phyloP scores from a whole-genome alignment of 2,888 invertebrate species.

The Drosophila helvetica region DNA sequence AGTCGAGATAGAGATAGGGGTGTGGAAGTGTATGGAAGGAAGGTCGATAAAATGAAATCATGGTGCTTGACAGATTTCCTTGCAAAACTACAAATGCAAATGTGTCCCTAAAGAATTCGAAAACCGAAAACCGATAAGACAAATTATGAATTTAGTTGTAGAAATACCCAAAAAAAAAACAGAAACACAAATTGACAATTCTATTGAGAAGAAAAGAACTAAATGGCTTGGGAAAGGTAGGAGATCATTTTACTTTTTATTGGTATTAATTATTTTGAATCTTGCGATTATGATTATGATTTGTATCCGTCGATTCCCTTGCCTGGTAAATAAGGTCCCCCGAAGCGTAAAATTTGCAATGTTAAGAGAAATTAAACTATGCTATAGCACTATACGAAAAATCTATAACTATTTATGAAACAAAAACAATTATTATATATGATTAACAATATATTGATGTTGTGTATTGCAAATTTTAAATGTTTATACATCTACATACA shows the following conservation, averaged over 20 bases:
- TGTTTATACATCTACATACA: constrained; percentile 67
- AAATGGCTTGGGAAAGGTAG: not conserved
- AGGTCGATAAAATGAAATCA: constrained; percentile 32
- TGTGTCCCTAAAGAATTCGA: constrained; percentile 15
- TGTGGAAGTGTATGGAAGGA: constrained; percentile 18
- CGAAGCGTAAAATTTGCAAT: constrained; percentile 26
- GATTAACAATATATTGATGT: constrained; percentile 78
- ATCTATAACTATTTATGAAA: constrained; percentile 60
- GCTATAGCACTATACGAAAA: constrained; percentile 50
- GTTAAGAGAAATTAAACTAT: constrained; percentile 37
- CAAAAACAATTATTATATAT: constrained; percentile 57
- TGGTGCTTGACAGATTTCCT: constrained; percentile 69
- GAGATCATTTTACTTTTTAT: constrained; percentile 11
- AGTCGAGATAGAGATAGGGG: constrained; percentile 4
- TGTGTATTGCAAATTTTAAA: constrained; percentile 80
- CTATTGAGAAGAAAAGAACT: not conserved
- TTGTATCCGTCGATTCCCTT: not conserved
- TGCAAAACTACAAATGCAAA: constrained; percentile 38
- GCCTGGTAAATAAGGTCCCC: not conserved
- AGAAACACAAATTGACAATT: too few relatives aligned
- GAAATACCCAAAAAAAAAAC: not conserved
- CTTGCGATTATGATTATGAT: not conserved
- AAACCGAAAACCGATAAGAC: not conserved
- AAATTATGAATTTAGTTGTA: not conserved
- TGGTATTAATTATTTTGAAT: not conserved